A percentile compares a stretch with the other conserved stretches of the same genome.
These are phyloP conservation scores for Fissipunctia ypsillon DNA, from an alignment of 2,888 invertebrate genomes.

Conservation along the genomic window DNA sequence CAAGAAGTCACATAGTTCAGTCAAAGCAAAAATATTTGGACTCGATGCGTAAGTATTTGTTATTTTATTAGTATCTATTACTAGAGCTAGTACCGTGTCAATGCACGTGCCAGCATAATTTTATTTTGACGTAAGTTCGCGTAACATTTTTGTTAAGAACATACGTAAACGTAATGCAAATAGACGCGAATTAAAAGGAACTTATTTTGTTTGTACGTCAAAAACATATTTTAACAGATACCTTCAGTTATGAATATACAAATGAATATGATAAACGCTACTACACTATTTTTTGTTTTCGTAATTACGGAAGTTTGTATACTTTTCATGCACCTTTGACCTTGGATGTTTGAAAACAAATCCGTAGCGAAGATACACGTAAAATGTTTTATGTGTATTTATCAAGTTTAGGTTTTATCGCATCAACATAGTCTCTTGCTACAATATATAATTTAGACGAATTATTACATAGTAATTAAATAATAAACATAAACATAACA, in stretches of 20 bases:
- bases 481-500: no score
- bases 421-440: not conserved
- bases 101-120: constrained; percentile 54
- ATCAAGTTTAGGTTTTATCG: constrained; percentile 1
- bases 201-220: constrained; percentile 5
- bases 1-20: constrained; percentile 3
- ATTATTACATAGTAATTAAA: no score
- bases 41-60: constrained; percentile 28
- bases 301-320: constrained; percentile 28
- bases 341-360: constrained; percentile 31
- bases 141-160: constrained; percentile 32
- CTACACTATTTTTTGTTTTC: constrained; percentile 14
- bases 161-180: constrained; percentile 14
- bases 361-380: constrained; percentile 12
- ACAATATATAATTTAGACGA: not conserved
- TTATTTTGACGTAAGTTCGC: constrained; percentile 53
- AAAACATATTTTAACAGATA: not conserved
- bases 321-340: constrained; percentile 39
- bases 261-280: not conserved
- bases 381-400: constrained; percentile 11
- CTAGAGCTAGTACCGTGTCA: constrained; percentile 33
- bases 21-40: constrained; percentile 28
- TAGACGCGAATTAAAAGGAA: constrained; percentile 9
- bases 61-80: constrained; percentile 27
- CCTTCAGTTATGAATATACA: constrained; percentile 1